phyloP scores from a whole-genome alignment of 2,888 invertebrate genomes.

The Polia nebulosa region DNA sequence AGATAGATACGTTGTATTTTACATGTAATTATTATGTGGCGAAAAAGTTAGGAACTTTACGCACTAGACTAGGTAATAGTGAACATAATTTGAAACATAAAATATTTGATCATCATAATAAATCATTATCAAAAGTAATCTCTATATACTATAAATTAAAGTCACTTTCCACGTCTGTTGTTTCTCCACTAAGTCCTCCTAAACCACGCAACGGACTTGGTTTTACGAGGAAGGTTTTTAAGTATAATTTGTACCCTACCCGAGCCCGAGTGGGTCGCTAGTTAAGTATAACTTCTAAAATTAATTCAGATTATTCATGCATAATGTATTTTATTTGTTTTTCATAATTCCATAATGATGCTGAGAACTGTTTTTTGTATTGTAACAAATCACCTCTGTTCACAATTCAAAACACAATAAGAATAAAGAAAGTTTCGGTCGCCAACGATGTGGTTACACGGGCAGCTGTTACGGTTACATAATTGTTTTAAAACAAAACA shows the following conservation, averaged over 20 bases:
- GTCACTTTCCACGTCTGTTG: too few relatives aligned
- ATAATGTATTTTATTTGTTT: not conserved
- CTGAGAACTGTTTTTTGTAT: not conserved
- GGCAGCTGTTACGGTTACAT: conserved; percentile 38
- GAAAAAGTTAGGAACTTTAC: conserved; percentile 17
- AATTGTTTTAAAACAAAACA: conserved; percentile 38
- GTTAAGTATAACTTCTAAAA: too few relatives aligned
- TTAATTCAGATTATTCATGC: not conserved
- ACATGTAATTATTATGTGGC: not conserved
- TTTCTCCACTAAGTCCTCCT: too few relatives aligned
- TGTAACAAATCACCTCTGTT: not conserved
- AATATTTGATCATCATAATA: too few relatives aligned
- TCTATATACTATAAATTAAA: too few relatives aligned
- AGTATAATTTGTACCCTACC: too few relatives aligned
- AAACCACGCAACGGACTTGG: too few relatives aligned
- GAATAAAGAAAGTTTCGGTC: conserved; percentile 36
- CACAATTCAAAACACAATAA: conserved; percentile 34
- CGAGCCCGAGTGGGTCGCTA: too few relatives aligned
- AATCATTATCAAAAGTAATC: too few relatives aligned
- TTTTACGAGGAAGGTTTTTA: too few relatives aligned
- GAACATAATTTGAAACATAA: not conserved
- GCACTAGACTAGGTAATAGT: conserved; percentile 5
- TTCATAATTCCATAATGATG: not conserved
- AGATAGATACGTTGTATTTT: not conserved
- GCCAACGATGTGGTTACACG: conserved; percentile 10